Conservation (phyloP, 2,888 invertebrate genomes). For the Bellardia pandia region DNA sequence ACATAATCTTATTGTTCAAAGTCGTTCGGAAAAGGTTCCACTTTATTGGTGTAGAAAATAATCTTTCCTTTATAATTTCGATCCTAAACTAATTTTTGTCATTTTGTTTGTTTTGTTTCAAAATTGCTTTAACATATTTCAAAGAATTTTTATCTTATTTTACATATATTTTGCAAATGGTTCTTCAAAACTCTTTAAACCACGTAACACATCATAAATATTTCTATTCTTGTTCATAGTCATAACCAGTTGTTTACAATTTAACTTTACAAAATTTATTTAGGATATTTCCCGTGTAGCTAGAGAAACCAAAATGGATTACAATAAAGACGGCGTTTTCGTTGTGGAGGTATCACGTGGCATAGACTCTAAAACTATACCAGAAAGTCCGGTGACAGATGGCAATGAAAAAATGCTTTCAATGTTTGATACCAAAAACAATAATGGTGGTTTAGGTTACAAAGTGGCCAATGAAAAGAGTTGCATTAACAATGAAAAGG, state of each 20-base stretch:
- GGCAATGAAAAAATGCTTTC: constrained; percentile 77
- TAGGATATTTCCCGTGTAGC: constrained; percentile 89
- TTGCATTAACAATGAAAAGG: constrained; percentile 80
- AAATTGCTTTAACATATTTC: too few species aligned
- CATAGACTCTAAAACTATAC: constrained; percentile 84
- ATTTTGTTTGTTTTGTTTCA: too few species aligned
- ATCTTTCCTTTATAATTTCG: too few species aligned
- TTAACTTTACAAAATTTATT: constrained; percentile 3
- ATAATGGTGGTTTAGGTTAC: constrained; percentile 73
- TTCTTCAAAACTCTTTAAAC: background rate
- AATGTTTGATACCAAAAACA: constrained; percentile 83
- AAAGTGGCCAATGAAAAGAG: constrained; percentile 68
- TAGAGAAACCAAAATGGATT: constrained; percentile 90
- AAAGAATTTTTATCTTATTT: too few species aligned
- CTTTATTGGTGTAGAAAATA: too few species aligned
- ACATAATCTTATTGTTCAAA: too few species aligned
- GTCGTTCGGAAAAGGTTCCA: too few species aligned
- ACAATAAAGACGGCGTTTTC: constrained; percentile 90
- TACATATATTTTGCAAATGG: background rate
- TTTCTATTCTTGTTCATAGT: background rate
- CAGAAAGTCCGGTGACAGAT: constrained; percentile 77
- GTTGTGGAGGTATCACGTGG: constrained; percentile 88
- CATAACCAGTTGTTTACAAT: constrained; percentile 75
- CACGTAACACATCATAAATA: background rate
- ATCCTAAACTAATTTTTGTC: too few species aligned